Base-by-base conservation (phyloP, 2,113 vertebrate genomes). In the Petroica traversi region DNA sequence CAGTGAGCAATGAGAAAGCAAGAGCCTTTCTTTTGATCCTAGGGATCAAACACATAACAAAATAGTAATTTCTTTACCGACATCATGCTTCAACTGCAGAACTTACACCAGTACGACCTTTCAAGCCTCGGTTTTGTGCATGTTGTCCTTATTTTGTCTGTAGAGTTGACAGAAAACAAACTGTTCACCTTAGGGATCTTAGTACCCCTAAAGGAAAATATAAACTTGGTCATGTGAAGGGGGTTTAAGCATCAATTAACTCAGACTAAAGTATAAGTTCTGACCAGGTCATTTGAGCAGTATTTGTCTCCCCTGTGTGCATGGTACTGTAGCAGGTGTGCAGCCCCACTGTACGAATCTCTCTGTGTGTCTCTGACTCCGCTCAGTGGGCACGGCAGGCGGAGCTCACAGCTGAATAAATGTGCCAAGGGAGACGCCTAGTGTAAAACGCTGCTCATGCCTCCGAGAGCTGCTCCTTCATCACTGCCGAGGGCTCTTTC, bases 351-450 rank as follows among this genome's bases (percentile, higher is more conserved):
- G 8, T 19, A 43, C 0, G 1, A 45, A 13, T 52, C 2, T 2
- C 4, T 9, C 14, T 11, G 8, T 14, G 24, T 23, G 40, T 26
- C 24, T n/a, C 33, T 7, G 4, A 8, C 20, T 19, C 1, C 4
- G 1, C 11, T 23, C 31, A 6, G 11, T 6, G 66, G 54, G 41
- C 80, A 11, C 1, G n/a, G 29, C 29, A 6, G 8, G 19, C 3
- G 11, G 33, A 22, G 43, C 67, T 91, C 34, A 14, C 40, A 1
- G 68, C 4, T 5, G 15, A 11, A 87, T 69, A 69, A 57, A 28
- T 34, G 6, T 16, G 43, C 61, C 11, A 11, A 87, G 95, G 78
- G 92, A 55, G 95, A 92, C 96, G 59, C 88, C 97, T 97, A 77
- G 88, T 81, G 96, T 51, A 5, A 36, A 64, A 7, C 5, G 1